Base-by-base conservation (phyloP, 2,888 invertebrate species). In the Melanostoma mellinum region DNA sequence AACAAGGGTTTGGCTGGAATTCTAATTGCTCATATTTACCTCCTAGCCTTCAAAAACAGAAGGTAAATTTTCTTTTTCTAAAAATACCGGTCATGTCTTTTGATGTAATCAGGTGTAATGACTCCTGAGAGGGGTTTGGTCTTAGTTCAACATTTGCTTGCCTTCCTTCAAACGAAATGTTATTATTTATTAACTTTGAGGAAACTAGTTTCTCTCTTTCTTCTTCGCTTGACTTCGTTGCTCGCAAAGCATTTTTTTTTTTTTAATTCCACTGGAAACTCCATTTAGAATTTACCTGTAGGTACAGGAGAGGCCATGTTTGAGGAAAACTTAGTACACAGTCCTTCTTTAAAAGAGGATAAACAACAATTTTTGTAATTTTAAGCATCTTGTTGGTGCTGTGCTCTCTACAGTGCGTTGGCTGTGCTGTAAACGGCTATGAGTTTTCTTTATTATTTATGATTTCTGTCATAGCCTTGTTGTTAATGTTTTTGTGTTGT, bases 341-440 rank as follows among this genome's bases (percentile, higher is more conserved):
- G 20, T 20, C 20, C 20, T 20, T 20, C 20, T 20, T 20, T 20
- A 20, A 20, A 67, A 76, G 71, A 72, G 67, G 76, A 68, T 53
- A 76, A 81, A 81, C 72, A 81, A 81, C 81, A 76, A 81, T 81
- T 81, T 76, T 60, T 72, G 68, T 76, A 61, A 81, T 71, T 81
- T 77, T 77, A 81, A 81, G 76, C 67, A 72, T 81, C 76, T 67
- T 61, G 76, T 67, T 61, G 76, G 72, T 60, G 76, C 71, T 81
- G 60, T 44, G 60, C 60, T 38, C 58, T 20, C 55, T 46, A 6
- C 20, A 36, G n/a, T 36, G 6, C 30, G 20, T 20, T 61, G 46
- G 36, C 36, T 35, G 46, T 20, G 76, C 67, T 81, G 81, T 77
- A 76, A 81, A 77, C 76, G 72, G 60, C 61, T 72, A 61, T 71